These are phyloP conservation scores for Meloe dianella DNA, from an alignment of 2,888 invertebrate genomes.

Conservation along the genomic window DNA sequence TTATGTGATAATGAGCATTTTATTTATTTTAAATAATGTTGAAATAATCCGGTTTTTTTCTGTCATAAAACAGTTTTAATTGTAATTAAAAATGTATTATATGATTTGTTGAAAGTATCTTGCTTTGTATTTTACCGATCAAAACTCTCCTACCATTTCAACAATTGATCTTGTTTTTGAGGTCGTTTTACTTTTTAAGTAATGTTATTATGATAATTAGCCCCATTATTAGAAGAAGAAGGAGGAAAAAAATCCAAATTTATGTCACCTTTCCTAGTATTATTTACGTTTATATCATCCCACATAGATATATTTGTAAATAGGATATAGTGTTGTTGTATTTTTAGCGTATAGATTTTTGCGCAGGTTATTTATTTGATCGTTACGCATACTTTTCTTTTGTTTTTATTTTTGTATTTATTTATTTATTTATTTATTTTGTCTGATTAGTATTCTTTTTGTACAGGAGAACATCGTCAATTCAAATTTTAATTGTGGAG, in stretches of 20 bases:
- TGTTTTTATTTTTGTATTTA: neutral
- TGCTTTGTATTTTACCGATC: neutral
- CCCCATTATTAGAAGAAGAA: neutral
- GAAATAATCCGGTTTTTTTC: neutral
- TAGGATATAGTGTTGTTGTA: neutral
- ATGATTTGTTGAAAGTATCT: neutral
- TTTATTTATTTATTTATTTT: slow-evolving; percentile 18
- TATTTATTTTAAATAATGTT: neutral
- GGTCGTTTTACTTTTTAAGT: slow-evolving; percentile 14
- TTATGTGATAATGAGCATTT: neutral
- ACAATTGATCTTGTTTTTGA: slow-evolving; percentile 14
- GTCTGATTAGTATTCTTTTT: slow-evolving; percentile 16
- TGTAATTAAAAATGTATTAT: neutral
- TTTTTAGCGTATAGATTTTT: neutral
- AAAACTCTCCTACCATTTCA: neutral
- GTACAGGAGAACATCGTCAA: slow-evolving; percentile 60
- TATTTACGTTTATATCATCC: neutral
- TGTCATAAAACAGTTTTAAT: neutral
- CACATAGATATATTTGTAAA: neutral
- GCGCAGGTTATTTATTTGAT: neutral
- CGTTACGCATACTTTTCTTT: neutral
- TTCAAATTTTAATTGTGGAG: slow-evolving; percentile 73
- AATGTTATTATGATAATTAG: neutral
- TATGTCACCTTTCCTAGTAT: neutral
- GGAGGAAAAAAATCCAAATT: neutral